These are phyloP conservation scores for Pogona vitticeps DNA, from an alignment of 2,113 vertebrate genomes.

Conservation along the genomic window DNA sequence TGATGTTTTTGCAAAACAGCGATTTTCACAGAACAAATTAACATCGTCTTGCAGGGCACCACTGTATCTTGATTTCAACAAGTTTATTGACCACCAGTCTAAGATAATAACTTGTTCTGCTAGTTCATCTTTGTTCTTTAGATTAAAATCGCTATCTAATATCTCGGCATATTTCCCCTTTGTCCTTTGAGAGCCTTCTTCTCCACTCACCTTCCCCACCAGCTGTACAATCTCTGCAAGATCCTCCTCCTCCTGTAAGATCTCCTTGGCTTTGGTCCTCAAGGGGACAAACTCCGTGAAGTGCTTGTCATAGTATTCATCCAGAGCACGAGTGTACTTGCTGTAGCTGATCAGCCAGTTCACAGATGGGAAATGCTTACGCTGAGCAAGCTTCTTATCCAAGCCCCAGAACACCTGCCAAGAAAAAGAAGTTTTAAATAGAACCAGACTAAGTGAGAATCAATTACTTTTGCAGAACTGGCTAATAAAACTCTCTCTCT, in stretches of 20 bases:
- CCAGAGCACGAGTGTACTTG: conserved; percentile 93
- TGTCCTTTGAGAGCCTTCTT: no score
- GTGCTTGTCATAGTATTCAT: conserved; percentile 97
- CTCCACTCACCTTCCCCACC: conserved; percentile 88
- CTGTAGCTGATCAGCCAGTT: conserved; percentile 99
- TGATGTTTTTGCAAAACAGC: no score
- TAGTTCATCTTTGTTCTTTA: no score
- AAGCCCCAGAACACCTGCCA: conserved; percentile 96
- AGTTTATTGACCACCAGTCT: no score
- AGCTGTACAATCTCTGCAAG: conserved; percentile 98
- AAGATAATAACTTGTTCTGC: no score
- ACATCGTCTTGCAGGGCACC: no score
- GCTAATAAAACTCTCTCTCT: neutral
- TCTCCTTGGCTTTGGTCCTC: conserved; percentile 95
- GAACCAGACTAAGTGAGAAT: neutral
- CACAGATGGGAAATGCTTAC: conserved; percentile 97
- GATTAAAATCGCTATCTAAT: no score
- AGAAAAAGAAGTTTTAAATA: neutral
- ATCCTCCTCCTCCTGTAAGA: conserved; percentile 97
- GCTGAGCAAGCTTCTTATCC: conserved; percentile 97
- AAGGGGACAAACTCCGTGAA: conserved; percentile 95
- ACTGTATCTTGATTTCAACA: no score
- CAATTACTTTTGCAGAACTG: neutral
- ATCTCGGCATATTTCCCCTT: no score
- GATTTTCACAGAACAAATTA: no score